Base-by-base conservation (phyloP, 2,888 invertebrate genomes). In the Horisme vitalbata region DNA sequence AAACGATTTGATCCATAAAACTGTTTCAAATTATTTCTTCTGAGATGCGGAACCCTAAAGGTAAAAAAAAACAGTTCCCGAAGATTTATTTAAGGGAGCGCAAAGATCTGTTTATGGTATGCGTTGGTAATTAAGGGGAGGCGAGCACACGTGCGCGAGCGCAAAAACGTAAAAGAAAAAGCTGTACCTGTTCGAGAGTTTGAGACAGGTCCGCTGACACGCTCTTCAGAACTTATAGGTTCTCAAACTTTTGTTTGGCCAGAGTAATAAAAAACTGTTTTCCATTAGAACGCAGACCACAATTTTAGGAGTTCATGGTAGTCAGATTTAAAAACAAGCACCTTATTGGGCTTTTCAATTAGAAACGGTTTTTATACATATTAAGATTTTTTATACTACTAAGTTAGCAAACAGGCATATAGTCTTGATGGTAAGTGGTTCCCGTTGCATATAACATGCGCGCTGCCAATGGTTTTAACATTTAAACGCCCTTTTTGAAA, bases 61-160 rank as follows among this genome's bases (percentile, higher is more conserved):
- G 73, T 39, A 31, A 47, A 54, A 77, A 69, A 60, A 44, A 46
- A 31, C 59, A 52, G 58, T 60, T 62, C 63, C 57, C 75, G 77
- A 85, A 87, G 89, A 89, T 89, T 88, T 89, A 89, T 88, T 88
- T 88, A 88, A 89, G 81, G 88, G 82, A 87, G 87, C 89, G 88
- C 88, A 88, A 89, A 89, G 87, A 88, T 89, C 86, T 89, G 89
- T 89, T 89, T 89, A 89, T 89, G 89, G 89, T 89, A 89, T 89
- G 89, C 86, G 88, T 83, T 77, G 78, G 85, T 89, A 89, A 89
- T 89, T 88, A 89, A 88, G 88, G 88, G 85, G 83, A 79, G 82
- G 84, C 70, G 13, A 68, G 80, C 84, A 87, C 87, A 86, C 85
- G 88, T 87, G 89, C 87, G 85, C 79, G 66, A 66, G 57, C 82